A percentile compares a stretch with the other conserved stretches of the same genome.
Evolutionary conservation across 2,888 invertebrate species (phyloP).

Genomic region (Morpho helenor): DNA sequence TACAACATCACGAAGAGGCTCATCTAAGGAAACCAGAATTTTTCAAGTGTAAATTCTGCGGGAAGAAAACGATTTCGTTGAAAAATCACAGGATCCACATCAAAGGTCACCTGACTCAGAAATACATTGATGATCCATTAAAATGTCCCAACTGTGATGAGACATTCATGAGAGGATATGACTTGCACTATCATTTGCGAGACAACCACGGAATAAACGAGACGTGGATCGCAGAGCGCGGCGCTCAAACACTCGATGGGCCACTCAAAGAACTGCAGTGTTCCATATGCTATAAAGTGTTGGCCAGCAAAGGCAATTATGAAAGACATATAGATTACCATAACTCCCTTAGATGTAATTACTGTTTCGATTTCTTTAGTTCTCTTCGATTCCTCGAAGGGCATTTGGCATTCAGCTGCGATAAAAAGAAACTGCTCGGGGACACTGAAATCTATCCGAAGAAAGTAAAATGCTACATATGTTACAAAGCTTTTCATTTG

Average conservation of each 20-base stretch:
- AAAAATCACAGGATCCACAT: constrained; percentile 64
- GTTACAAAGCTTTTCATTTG: constrained; percentile 72
- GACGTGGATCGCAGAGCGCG: constrained; percentile 65
- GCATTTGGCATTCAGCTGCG: constrained; percentile 64
- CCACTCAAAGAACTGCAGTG: constrained; percentile 69
- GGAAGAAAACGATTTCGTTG: constrained; percentile 60
- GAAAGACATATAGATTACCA: constrained; percentile 73
- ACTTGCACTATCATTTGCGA: constrained; percentile 63
- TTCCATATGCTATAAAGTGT: constrained; percentile 64
- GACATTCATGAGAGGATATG: constrained; percentile 60
- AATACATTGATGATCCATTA: constrained; percentile 60
- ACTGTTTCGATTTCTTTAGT: constrained; percentile 71
- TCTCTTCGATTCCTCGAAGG: constrained; percentile 65
- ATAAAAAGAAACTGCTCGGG: constrained; percentile 64
- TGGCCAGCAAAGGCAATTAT: constrained; percentile 70
- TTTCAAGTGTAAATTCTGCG: constrained; percentile 72
- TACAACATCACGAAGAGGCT: constrained; percentile 58
- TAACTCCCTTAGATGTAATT: constrained; percentile 70
- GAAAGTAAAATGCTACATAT: constrained; percentile 64
- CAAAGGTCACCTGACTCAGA: constrained; percentile 60
- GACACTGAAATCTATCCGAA: constrained; percentile 62
- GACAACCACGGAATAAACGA: constrained; percentile 61
- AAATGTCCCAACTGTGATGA: constrained; percentile 64
- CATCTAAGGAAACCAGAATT: constrained; percentile 66
- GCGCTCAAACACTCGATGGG: constrained; percentile 45